Base-by-base conservation (phyloP, 2,888 invertebrate genomes). In the Conchocele bisecta region DNA sequence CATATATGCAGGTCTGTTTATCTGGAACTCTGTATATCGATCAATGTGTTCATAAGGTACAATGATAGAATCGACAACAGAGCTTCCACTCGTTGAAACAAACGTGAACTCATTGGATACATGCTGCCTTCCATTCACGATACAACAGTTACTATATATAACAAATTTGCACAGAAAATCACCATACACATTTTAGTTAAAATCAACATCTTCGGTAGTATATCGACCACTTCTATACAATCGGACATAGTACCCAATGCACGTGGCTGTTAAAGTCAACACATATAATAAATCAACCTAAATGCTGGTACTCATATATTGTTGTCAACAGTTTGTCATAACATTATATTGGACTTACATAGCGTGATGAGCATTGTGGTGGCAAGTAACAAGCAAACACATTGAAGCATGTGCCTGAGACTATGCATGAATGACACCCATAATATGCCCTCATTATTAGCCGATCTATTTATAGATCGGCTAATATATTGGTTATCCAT, bases 71-170 rank as follows among this genome's bases (percentile, higher is more conserved):
- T 57, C 57, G 20, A 57, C 57, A 5, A 57, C 57, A 1, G 57
- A 57, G 20, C 35, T 57, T 1, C 57, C 57, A 15, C 57, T 28
- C n/a, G 57, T 57, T 28, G 57, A 41, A n/a, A 57, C 42, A 42
- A 57, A 57, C 15, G 57, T 57, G 17, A 57, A 57, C n/a, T 57
- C 42, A 57, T 57, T 57, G 13, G 17, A 42, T 2, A 28, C 22
- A 57, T 57, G 22, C 13, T 57, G 29, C 20, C 57, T 41, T 5
- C 57, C 57, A 42, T 57, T 57, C 31, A 57, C 5, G 26, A 57
- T 29, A 28, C 42, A 57, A 20, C 57, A 57, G 24, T 57, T 57
- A 57, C 57, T 57, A 28, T 57, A 29, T n/a, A 26, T 57, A 13
- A 57, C 26, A 42, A 57, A 57, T 42, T 56, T 56, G 41, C 26